Percentiles rank a stretch among this genome's conserved stretches.
phyloP scores from a whole-genome alignment of 2,888 invertebrate genomes.

The Phyllotreta striolata region DNA sequence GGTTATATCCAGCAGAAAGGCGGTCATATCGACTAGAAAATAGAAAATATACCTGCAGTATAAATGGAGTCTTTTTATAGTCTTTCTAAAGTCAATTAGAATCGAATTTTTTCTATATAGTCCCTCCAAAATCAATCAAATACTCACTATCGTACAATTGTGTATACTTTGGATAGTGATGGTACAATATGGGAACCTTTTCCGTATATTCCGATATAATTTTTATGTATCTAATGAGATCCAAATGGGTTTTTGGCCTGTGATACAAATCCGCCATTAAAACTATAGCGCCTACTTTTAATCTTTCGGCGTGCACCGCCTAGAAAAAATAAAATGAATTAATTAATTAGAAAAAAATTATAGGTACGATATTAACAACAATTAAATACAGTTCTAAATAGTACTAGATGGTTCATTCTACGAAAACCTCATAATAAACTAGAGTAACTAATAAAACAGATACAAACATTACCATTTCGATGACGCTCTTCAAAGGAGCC shows the following conservation, averaged over 20 bases:
- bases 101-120: too few species aligned
- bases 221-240: conserved; percentile 73
- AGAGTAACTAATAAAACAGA: too few species aligned
- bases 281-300: conserved; percentile 73
- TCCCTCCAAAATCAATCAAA: conserved; percentile 12
- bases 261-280: conserved; percentile 83
- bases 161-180: conserved; percentile 80
- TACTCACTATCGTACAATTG: conserved; percentile 74
- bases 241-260: conserved; percentile 69
- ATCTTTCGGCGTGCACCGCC: conserved; percentile 72
- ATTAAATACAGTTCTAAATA: too few species aligned
- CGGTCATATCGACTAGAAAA: conserved; percentile 56
- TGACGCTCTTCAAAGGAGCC: conserved; percentile 71
- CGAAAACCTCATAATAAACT: too few species aligned
- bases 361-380: too few species aligned
- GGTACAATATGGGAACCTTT: conserved; percentile 80
- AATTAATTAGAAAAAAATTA: too few species aligned
- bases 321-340: too few species aligned
- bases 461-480: conserved; percentile 68
- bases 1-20: conserved; percentile 55
- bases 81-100: too few species aligned
- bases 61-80: too few species aligned
- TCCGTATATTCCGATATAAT: conserved; percentile 61
- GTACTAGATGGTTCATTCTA: too few species aligned
- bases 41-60: too few species aligned